Percentiles rank a stretch among this genome's conserved stretches.
phyloP scores from a whole-genome alignment of 2,113 vertebrate genomes.

The Falco punctatus region DNA sequence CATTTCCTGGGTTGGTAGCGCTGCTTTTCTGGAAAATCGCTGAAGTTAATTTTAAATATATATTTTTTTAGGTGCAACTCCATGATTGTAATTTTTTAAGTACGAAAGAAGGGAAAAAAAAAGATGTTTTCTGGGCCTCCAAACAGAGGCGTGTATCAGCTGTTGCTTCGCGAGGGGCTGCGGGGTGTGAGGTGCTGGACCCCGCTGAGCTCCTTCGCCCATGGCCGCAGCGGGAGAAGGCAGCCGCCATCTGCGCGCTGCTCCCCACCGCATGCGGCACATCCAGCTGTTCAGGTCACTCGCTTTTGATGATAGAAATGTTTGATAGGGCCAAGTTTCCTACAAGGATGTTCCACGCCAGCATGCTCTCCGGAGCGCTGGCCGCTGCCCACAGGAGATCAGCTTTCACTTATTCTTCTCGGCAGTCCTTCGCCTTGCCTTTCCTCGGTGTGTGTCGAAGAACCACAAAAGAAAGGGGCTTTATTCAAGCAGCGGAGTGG shows the following conservation, averaged over 20 bases:
- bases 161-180: rapidly evolving
- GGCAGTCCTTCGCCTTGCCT: neutral
- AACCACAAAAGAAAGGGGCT: neutral
- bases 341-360: neutral
- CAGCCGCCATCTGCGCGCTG: neutral
- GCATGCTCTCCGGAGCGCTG: neutral
- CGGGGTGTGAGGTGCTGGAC: neutral
- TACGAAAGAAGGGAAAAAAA: neutral
- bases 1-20: neutral
- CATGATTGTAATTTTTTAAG: neutral
- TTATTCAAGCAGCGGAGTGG: neutral
- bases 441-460: neutral
- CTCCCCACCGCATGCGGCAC: neutral
- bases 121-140: neutral
- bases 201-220: rapidly evolving
- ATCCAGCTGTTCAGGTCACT: constrained; percentile 54
- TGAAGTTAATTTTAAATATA: neutral
- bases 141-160: neutral
- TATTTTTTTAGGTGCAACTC: neutral
- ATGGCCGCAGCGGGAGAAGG: neutral
- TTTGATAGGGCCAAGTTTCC: constrained; percentile 47
- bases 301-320: constrained; percentile 30
- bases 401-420: constrained; percentile 3
- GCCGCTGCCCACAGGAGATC: neutral
- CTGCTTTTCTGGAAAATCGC: neutral